phyloP scores from a whole-genome alignment of 2,888 invertebrate genomes.

The Autographa pulchrina region DNA sequence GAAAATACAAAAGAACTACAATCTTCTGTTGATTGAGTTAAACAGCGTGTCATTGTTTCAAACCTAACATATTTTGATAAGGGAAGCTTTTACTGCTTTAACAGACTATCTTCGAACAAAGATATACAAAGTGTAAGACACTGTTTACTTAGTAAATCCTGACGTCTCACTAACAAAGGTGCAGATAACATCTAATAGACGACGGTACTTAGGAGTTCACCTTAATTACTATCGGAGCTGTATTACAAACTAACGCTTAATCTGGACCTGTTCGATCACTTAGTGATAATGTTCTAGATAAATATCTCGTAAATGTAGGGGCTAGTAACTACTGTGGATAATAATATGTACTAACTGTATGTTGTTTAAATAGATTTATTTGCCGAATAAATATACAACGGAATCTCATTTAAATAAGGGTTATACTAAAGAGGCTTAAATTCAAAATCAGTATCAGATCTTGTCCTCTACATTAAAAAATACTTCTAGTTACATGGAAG shows the following conservation, averaged over 20 bases:
- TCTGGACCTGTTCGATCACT: constrained; percentile 32
- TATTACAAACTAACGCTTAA: constrained; percentile 37
- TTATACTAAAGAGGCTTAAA: not conserved
- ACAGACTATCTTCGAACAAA: not conserved
- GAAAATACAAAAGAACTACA: too few relatives aligned
- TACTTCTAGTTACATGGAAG: too few relatives aligned
- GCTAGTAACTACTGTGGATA: not conserved
- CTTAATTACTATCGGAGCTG: constrained; percentile 17
- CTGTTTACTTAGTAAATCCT: not conserved
- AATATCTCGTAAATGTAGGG: constrained; percentile 22
- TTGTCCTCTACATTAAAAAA: too few relatives aligned
- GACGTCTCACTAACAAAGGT: constrained; percentile 9
- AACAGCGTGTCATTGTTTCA: not conserved
- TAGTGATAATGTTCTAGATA: constrained; percentile 39
- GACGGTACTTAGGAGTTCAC: constrained; percentile 32
- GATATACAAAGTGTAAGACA: not conserved
- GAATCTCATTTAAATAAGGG: not conserved
- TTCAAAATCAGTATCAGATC: too few relatives aligned
- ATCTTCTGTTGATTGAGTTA: not conserved
- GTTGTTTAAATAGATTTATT: not conserved
- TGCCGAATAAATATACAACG: not conserved
- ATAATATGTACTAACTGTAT: not conserved
- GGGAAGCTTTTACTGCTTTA: not conserved
- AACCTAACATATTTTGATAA: too few relatives aligned
- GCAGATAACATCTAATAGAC: constrained; percentile 27